Conservation (phyloP, 2,797 vertebrate genomes). For the Sebastes steindachneri region DNA sequence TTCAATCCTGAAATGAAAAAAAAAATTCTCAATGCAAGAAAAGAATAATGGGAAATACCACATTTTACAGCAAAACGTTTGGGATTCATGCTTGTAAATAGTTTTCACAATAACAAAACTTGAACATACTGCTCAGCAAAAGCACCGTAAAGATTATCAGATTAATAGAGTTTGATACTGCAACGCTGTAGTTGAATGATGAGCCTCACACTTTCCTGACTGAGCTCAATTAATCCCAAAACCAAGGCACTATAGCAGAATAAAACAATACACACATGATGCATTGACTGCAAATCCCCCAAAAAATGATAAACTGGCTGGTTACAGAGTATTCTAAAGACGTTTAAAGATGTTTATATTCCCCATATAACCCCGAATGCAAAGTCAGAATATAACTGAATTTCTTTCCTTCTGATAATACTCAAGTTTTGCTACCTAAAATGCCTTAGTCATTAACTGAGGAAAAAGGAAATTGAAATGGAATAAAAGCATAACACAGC, state of each 20-base stretch:
- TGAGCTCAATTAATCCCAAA: neutral
- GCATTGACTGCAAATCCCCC: neutral
- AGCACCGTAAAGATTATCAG: neutral
- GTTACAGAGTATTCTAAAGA: neutral
- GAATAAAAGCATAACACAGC: neutral
- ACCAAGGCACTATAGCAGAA: neutral
- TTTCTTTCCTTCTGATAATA: neutral
- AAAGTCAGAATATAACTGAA: neutral
- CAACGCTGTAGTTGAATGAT: neutral
- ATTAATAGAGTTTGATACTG: neutral
- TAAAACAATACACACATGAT: neutral
- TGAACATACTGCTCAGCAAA: neutral
- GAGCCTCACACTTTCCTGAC: neutral
- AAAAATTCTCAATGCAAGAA: neutral
- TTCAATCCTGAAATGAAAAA: constrained; percentile 28
- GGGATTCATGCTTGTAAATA: neutral
- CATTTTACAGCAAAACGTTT: neutral
- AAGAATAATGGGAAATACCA: neutral
- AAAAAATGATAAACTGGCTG: neutral
- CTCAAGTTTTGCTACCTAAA: neutral
- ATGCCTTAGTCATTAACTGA: neutral
- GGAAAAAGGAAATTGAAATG: neutral
- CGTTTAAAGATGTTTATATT: neutral
- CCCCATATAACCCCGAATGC: neutral
- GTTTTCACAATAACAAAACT: neutral